Conservation (phyloP, 2,113 vertebrate genomes). For the Copsychus sechellarum region DNA sequence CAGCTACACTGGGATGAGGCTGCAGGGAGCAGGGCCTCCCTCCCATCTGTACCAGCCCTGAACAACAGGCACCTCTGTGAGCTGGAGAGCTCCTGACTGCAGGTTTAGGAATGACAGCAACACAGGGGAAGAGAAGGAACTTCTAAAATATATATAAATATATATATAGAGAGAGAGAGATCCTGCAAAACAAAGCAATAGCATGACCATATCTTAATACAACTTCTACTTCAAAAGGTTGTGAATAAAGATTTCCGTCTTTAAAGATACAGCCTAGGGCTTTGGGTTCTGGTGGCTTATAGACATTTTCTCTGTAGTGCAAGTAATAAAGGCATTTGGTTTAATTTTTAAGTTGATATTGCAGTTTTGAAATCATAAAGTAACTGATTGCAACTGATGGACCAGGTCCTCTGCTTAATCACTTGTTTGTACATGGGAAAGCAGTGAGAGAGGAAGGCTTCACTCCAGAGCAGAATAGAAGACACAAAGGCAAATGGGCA, state of each 20-base stretch:
- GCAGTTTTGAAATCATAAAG: background rate
- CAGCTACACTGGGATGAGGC: fast-evolving
- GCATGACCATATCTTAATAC: background rate
- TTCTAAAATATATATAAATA: background rate
- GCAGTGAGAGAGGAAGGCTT: constrained; percentile 3
- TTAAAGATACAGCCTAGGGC: background rate
- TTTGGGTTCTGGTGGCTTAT: background rate
- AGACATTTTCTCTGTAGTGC: background rate
- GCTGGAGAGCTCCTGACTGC: background rate
- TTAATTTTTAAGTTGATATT: background rate
- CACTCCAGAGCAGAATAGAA: background rate
- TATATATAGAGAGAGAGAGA: background rate
- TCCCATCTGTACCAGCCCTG: background rate
- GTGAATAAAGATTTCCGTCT: background rate
- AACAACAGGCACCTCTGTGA: background rate
- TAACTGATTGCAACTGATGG: background rate
- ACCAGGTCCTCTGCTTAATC: background rate
- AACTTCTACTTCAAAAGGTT: background rate
- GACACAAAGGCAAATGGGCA: background rate
- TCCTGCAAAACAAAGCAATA: background rate
- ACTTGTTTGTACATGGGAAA: background rate
- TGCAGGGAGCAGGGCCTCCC: background rate
- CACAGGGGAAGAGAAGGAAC: background rate
- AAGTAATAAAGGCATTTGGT: background rate
- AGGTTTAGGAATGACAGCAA: background rate